Evolutionary conservation across 2,888 invertebrate genomes (phyloP).

Genomic region (Erebia ligea): DNA sequence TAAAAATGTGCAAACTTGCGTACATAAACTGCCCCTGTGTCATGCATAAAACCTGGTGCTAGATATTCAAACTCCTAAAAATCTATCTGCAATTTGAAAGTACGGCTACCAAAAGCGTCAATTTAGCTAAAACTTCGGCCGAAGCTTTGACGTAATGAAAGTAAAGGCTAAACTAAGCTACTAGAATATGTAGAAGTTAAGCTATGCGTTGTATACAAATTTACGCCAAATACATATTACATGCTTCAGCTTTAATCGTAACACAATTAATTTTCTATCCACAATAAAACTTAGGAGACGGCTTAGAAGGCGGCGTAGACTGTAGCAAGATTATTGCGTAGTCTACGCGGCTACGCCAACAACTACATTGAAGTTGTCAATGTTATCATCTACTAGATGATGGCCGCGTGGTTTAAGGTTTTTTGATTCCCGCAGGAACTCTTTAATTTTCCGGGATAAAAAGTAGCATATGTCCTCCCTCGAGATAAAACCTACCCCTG

Average conservation of each 20-base stretch:
- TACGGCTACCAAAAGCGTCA: neutral
- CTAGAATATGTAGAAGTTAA: neutral
- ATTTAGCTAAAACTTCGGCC: conserved; percentile 2
- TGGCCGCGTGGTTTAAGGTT: too few relatives aligned
- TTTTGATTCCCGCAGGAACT: too few relatives aligned
- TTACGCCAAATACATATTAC: neutral
- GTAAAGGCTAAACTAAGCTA: neutral
- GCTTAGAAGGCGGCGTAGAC: too few relatives aligned
- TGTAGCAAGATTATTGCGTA: too few relatives aligned
- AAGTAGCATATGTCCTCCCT: too few relatives aligned
- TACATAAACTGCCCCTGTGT: neutral
- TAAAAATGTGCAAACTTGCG: conserved; percentile 17
- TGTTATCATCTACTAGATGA: too few relatives aligned
- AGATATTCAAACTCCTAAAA: conserved; percentile 1
- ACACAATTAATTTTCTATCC: neutral
- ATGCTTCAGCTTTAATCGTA: neutral
- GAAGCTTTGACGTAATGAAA: neutral
- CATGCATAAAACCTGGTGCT: neutral
- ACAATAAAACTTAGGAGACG: neutral
- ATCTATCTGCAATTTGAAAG: neutral
- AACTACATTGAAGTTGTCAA: too few relatives aligned
- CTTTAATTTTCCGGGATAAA: too few relatives aligned
- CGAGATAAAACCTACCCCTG: too few relatives aligned
- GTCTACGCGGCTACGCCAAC: too few relatives aligned
- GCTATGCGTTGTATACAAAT: neutral